A percentile compares a stretch with the other conserved stretches of the same genome.
Evolutionary conservation across 2,888 invertebrate genomes (phyloP).

Genomic region (Cabera pusaria): DNA sequence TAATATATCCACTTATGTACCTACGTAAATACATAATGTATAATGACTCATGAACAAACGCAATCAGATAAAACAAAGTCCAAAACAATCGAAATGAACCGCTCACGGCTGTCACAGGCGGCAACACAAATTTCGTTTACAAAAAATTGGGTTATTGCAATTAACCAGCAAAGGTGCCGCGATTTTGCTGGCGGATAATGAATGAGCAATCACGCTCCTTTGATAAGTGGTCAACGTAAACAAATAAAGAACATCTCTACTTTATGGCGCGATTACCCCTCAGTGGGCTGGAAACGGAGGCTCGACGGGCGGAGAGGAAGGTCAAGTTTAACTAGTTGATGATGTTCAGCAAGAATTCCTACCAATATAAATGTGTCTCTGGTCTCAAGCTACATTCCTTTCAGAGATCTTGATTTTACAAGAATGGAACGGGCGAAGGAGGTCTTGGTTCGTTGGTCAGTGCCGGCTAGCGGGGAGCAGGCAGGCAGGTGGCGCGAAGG

Average conservation of each 20-base stretch:
- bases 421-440: constrained; percentile 7
- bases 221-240: constrained; percentile 43
- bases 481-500: constrained; percentile 73
- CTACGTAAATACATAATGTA: too few relatives aligned
- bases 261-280: constrained; percentile 31
- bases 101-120: constrained; percentile 29
- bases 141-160: constrained; percentile 55
- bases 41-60: too few relatives aligned
- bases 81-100: constrained; percentile 33
- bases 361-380: constrained; percentile 14
- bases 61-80: constrained; percentile 5
- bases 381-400: constrained; percentile 6
- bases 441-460: constrained; percentile 16
- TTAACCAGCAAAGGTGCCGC: constrained; percentile 59
- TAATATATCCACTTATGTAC: too few relatives aligned
- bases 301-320: constrained; percentile 29
- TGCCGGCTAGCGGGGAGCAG: constrained; percentile 36
- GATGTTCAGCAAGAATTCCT: constrained; percentile 8
- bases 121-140: constrained; percentile 32
- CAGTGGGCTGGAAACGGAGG: constrained; percentile 12
- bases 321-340: constrained; percentile 20
- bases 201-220: constrained; percentile 60
- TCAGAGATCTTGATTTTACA: background rate
- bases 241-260: constrained; percentile 34
- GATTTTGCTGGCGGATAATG: constrained; percentile 56